Conservation (phyloP, 2,797 vertebrate species). For the Enteromius treurensis region DNA sequence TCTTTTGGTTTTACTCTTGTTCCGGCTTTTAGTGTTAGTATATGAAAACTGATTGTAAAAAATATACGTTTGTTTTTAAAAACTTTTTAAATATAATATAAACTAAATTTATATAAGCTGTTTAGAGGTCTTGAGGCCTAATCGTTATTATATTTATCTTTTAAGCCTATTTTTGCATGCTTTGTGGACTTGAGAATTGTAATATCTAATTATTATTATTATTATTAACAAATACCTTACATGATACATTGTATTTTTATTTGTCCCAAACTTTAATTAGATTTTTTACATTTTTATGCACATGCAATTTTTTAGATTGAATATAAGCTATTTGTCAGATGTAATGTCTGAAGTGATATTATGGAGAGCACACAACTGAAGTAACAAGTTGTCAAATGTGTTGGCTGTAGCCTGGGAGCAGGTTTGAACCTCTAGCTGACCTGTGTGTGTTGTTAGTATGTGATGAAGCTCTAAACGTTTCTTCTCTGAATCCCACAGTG, state of each 20-base stretch:
- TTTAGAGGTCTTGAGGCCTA: too few species aligned
- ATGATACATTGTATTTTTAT: not conserved
- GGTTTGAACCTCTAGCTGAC: not conserved
- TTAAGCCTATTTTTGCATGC: not conserved
- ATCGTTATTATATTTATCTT: not conserved
- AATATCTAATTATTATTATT: not conserved
- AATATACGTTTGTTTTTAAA: too few species aligned
- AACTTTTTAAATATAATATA: too few species aligned
- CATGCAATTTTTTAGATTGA: not conserved
- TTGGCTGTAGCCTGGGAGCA: conserved; percentile 20
- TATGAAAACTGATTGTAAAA: too few species aligned
- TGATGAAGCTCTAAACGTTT: not conserved
- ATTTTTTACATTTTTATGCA: not conserved
- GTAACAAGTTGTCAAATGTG: not conserved
- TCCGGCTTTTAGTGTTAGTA: too few species aligned
- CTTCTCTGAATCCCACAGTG: conserved; percentile 71
- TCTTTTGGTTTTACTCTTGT: too few species aligned
- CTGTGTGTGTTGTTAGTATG: not conserved
- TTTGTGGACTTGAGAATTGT: not conserved
- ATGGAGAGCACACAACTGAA: not conserved
- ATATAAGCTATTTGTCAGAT: not conserved
- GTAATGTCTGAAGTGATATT: not conserved
- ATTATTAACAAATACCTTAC: not conserved
- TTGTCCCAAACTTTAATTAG: not conserved
- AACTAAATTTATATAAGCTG: too few species aligned